Conservation (phyloP, 2,113 vertebrate species). For the Chiloscyllium plagiosum region DNA sequence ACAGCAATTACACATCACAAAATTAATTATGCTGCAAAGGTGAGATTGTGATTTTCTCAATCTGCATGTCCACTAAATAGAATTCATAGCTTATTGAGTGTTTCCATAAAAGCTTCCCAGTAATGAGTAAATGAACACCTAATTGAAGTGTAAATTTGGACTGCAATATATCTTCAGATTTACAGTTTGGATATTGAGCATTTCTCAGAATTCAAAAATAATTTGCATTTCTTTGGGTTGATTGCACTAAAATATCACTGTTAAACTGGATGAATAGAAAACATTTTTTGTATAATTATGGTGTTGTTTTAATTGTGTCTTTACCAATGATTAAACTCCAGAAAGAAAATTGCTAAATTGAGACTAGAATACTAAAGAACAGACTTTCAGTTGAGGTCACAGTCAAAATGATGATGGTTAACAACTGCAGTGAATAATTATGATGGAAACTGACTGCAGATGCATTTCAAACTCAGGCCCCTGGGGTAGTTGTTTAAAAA, state of each 20-base stretch:
- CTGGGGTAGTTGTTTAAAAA: conserved; percentile 18
- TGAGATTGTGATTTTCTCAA: background rate
- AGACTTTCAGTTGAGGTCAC: background rate
- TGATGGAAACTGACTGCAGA: conserved; percentile 4
- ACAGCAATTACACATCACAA: background rate
- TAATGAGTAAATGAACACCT: background rate
- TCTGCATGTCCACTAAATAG: background rate
- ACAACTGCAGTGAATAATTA: conserved; percentile 6
- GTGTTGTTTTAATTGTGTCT: background rate
- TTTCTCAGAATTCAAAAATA: background rate
- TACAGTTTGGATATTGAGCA: background rate
- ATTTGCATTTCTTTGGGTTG: background rate
- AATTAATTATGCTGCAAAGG: background rate
- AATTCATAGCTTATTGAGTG: background rate
- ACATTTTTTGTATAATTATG: background rate
- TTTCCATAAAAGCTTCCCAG: background rate
- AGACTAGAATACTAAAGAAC: background rate
- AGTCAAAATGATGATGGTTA: background rate
- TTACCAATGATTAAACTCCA: background rate
- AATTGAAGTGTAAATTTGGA: background rate
- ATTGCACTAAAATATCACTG: background rate
- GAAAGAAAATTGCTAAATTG: background rate
- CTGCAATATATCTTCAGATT: background rate
- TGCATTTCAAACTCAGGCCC: background rate
- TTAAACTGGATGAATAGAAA: background rate